A percentile compares a stretch with the other conserved stretches of the same genome.
Evolutionary conservation across 2,797 vertebrate genomes (phyloP).

Genomic region (Coranthus polyacanthus): DNA sequence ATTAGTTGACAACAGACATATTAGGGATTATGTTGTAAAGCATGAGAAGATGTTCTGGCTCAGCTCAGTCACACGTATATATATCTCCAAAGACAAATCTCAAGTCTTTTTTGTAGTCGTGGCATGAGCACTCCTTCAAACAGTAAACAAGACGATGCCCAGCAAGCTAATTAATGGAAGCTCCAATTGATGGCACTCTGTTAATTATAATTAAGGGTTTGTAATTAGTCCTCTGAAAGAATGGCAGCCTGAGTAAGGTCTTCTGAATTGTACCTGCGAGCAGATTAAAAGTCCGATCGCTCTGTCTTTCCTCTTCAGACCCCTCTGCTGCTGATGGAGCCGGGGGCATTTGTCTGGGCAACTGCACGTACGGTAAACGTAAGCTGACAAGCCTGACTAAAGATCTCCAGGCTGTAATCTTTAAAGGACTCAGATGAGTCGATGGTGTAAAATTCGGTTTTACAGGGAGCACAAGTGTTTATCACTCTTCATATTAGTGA

Average conservation of each 20-base stretch:
- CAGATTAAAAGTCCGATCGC: conserved; percentile 68
- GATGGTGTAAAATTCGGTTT: conserved; percentile 77
- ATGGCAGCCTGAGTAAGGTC: conserved; percentile 71
- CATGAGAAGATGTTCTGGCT: conserved; percentile 39
- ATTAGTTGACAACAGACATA: conserved; percentile 30
- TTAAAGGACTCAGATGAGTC: conserved; percentile 71
- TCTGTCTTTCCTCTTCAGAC: conserved; percentile 59
- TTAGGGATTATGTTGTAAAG: conserved; percentile 37
- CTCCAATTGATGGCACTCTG: conserved; percentile 65
- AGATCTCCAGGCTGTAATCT: conserved; percentile 72
- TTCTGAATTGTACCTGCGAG: conserved; percentile 76
- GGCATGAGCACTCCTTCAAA: conserved; percentile 54
- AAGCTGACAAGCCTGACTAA: conserved; percentile 80
- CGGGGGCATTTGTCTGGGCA: conserved; percentile 66
- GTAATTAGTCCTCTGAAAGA: conserved; percentile 78
- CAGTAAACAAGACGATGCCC: conserved; percentile 71
- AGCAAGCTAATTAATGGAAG: conserved; percentile 74
- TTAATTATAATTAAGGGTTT: conserved; percentile 81
- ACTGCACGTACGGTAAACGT: conserved; percentile 65
- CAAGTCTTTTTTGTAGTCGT: conserved; percentile 54
- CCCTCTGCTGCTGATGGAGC: conserved; percentile 32
- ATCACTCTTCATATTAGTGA: conserved; percentile 21
- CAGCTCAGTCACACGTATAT: conserved; percentile 46
- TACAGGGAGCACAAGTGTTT: conserved; percentile 59
- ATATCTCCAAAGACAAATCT: conserved; percentile 66